These are phyloP conservation scores for Coendou prehensilis DNA, from an alignment of 2,797 vertebrate genomes.

Conservation along the genomic window DNA sequence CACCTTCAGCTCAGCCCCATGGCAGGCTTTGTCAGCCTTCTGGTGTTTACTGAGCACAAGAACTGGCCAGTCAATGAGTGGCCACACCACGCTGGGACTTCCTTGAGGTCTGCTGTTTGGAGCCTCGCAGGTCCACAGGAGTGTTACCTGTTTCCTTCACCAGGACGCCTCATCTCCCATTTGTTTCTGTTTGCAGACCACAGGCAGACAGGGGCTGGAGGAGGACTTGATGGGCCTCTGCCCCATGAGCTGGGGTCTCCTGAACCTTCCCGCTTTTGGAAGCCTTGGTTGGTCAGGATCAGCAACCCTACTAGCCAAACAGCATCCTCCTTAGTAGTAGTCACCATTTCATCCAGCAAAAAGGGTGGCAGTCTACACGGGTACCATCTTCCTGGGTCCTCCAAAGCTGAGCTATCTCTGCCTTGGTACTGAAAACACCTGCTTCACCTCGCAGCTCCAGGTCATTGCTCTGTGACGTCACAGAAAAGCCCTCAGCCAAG, in stretches of 20 bases:
- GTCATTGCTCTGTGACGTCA: neutral
- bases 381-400: neutral
- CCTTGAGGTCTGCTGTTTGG: neutral
- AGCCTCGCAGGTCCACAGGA: neutral
- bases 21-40: neutral
- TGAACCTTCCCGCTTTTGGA: neutral
- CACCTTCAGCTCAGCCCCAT: neutral
- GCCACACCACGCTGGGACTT: neutral
- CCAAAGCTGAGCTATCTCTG: neutral
- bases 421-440: neutral
- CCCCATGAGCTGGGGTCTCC: neutral
- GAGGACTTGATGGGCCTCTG: rapidly evolving
- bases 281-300: neutral
- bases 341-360: neutral
- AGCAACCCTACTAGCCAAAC: no score
- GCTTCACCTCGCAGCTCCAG: neutral
- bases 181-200: neutral
- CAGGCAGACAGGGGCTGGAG: neutral
- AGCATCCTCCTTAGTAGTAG: neutral
- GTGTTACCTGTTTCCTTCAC: neutral
- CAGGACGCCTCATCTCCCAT: neutral
- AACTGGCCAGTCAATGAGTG: neutral
- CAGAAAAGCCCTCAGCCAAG: neutral
- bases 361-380: neutral
- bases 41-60: neutral